Conservation (phyloP, 64 coral and sea anemone genomes). For the Exaiptasia diaphana region DNA sequence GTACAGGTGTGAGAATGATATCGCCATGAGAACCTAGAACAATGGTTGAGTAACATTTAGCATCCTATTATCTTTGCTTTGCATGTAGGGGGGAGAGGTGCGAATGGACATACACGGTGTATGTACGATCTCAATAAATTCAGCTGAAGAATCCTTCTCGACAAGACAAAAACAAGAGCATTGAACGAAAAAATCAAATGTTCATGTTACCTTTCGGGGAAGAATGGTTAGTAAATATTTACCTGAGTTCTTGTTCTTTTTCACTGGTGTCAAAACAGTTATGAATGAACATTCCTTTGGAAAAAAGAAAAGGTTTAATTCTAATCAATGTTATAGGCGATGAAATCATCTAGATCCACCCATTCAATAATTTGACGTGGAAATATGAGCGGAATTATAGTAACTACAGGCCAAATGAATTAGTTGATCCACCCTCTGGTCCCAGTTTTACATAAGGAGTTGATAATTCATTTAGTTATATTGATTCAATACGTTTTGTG, state of each 20-base stretch:
- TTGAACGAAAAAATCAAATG: not conserved
- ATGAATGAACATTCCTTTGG: conserved; percentile 62
- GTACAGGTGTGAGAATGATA: conserved; percentile 69
- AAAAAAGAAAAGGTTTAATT: not conserved
- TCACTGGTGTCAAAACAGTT: conserved; percentile 75
- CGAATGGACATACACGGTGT: not conserved
- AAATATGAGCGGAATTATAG: no score
- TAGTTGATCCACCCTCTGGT: no score
- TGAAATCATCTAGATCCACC: no score
- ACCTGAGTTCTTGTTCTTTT: conserved; percentile 43
- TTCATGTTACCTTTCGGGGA: not conserved
- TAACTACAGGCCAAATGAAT: no score
- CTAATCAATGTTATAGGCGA: no score
- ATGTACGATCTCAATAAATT: no score
- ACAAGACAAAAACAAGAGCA: not conserved
- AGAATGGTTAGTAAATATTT: not conserved
- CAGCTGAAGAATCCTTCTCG: no score
- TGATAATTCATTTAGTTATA: no score
- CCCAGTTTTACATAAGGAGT: no score
- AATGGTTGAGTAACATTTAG: no score
- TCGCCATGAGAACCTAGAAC: not conserved
- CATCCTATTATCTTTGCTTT: not conserved
- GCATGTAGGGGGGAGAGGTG: not conserved
- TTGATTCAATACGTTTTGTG: no score
- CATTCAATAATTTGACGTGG: no score